Percentiles rank a stretch among this genome's conserved stretches.
These are phyloP conservation scores for Blera fallax DNA, from an alignment of 2,888 invertebrate species.

Conservation along the genomic window DNA sequence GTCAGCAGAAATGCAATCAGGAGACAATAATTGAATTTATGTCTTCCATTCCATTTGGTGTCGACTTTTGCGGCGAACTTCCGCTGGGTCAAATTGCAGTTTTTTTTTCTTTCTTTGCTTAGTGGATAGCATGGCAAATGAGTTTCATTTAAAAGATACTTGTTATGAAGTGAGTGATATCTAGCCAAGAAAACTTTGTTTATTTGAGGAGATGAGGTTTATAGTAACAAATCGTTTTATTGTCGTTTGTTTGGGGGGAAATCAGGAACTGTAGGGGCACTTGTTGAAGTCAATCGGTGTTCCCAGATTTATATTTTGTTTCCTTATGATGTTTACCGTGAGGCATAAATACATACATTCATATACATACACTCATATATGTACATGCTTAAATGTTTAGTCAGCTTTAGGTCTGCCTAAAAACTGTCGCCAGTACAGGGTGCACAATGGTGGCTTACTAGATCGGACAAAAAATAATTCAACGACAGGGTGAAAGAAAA, in stretches of 20 bases:
- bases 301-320: background rate
- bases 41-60: slow-evolving; percentile 7
- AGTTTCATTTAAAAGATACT: background rate
- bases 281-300: background rate
- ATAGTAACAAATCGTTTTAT: background rate
- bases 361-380: too few species aligned
- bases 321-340: background rate
- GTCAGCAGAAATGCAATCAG: slow-evolving; percentile 53
- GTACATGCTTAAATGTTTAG: too few species aligned
- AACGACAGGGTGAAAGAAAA: too few species aligned
- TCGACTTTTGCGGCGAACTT: slow-evolving; percentile 20
- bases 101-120: background rate
- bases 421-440: too few species aligned
- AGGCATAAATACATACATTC: too few species aligned
- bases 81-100: slow-evolving; percentile 44
- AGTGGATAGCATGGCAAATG: background rate
- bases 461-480: too few species aligned
- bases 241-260: background rate
- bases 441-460: too few species aligned
- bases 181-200: background rate
- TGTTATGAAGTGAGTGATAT: background rate
- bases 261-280: background rate
- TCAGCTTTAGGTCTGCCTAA: too few species aligned
- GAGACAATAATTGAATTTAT: slow-evolving; percentile 28
- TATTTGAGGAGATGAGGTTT: background rate